Conservation (phyloP, 2,797 vertebrate species). For the Macropus fuliginosus region DNA sequence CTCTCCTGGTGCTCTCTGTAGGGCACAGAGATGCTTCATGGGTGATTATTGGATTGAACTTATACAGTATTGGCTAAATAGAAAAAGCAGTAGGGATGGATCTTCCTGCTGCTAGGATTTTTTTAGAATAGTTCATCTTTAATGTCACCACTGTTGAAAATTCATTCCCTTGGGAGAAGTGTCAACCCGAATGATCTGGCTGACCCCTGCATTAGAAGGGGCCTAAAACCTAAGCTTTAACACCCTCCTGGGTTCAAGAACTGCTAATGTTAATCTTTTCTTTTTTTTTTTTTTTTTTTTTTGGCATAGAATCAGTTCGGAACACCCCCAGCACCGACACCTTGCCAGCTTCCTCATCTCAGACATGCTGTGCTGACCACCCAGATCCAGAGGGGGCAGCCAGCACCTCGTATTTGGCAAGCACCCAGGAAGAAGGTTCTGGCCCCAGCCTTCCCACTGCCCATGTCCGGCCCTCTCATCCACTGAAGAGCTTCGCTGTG, state of each 20-base stretch:
- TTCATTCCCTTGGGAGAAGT: background rate
- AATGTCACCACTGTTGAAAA: background rate
- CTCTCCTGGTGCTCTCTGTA: background rate
- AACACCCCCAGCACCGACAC: slow-evolving; percentile 95
- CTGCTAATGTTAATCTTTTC: slow-evolving; percentile 51
- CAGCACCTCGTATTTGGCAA: slow-evolving; percentile 90
- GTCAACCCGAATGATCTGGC: background rate
- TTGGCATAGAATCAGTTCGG: slow-evolving; percentile 91
- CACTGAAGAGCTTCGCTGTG: slow-evolving; percentile 97
- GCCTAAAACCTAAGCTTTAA: background rate
- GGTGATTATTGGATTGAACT: slow-evolving; percentile 20
- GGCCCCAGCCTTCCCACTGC: slow-evolving; percentile 91
- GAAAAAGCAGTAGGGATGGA: background rate
- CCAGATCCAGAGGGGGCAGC: slow-evolving; percentile 91
- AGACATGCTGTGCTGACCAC: slow-evolving; percentile 90
- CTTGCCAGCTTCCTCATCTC: slow-evolving; percentile 91
- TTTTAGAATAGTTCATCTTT: background rate
- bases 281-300: slow-evolving; percentile 37
- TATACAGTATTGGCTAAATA: background rate
- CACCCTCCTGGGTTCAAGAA: slow-evolving; percentile 20
- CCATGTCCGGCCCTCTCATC: slow-evolving; percentile 92
- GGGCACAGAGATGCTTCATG: background rate
- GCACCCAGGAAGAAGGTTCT: slow-evolving; percentile 91
- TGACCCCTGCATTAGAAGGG: background rate
- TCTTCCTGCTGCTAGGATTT: background rate